Conservation (phyloP, 1,140 invertebrate genomes). For the Drosophila takahashii region DNA sequence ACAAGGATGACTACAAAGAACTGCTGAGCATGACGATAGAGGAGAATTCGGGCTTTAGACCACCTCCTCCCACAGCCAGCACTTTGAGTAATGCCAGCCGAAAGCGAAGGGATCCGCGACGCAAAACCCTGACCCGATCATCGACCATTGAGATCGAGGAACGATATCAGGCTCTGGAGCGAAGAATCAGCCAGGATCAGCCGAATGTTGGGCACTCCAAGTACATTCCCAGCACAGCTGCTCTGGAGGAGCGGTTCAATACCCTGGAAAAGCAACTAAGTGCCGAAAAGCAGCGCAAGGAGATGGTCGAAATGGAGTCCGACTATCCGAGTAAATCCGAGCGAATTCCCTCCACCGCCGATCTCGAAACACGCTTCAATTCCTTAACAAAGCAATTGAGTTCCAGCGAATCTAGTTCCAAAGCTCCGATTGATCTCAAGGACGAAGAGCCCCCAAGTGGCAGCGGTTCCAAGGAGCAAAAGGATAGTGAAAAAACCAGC, state of each 20-base stretch:
- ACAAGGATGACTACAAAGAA: conserved; percentile 73
- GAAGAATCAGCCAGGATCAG: conserved; percentile 61
- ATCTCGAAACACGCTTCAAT: conserved; percentile 71
- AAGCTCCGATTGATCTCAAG: conserved; percentile 52
- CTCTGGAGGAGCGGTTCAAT: conserved; percentile 70
- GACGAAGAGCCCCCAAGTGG: conserved; percentile 19
- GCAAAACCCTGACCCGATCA: conserved; percentile 69
- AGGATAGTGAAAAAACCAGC: conserved; percentile 36
- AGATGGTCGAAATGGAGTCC: conserved; percentile 10
- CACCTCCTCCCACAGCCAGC: conserved; percentile 10
- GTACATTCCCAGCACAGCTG: conserved; percentile 70
- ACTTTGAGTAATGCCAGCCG: conserved; percentile 40
- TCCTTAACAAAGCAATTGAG: conserved; percentile 67
- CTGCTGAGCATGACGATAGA: conserved; percentile 73
- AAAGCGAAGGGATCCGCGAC: conserved; percentile 70
- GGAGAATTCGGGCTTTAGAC: neutral
- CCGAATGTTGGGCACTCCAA: conserved; percentile 28
- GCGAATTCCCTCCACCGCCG: conserved; percentile 69
- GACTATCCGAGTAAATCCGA: conserved; percentile 37
- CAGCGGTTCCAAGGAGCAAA: conserved; percentile 28
- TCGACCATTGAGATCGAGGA: conserved; percentile 81
- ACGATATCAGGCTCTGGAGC: conserved; percentile 69
- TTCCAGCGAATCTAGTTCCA: conserved; percentile 47
- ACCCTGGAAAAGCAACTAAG: conserved; percentile 67
- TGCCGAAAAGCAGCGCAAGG: conserved; percentile 50